phyloP scores from a whole-genome alignment of 2,888 invertebrate genomes.

The Stenichneumon culpator region DNA sequence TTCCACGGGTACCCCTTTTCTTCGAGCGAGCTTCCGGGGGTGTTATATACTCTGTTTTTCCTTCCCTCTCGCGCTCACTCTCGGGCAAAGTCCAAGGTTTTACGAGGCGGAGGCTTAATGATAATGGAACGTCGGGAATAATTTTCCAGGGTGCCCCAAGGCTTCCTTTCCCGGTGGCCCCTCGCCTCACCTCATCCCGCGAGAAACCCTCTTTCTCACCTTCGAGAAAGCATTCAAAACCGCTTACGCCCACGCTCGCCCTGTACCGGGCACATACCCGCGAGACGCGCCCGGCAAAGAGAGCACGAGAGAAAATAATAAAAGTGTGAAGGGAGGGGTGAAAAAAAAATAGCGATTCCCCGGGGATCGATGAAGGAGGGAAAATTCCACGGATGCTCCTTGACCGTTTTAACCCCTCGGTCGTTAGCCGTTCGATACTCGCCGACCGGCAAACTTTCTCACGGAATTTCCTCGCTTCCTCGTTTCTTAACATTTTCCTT shows the following conservation, averaged over 20 bases:
- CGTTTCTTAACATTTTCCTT: constrained; percentile 23
- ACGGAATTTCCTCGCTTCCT: constrained; percentile 44
- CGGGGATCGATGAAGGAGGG: constrained; percentile 47
- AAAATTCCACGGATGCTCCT: constrained; percentile 45
- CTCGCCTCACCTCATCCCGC: constrained; percentile 27
- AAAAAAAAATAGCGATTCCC: constrained; percentile 31
- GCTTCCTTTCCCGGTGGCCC: constrained; percentile 4
- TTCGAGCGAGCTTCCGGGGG: constrained; percentile 30
- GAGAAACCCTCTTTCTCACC: constrained; percentile 33
- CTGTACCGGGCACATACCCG: constrained; percentile 16
- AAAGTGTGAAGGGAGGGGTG: constrained; percentile 2
- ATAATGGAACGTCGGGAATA: constrained; percentile 76
- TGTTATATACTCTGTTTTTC: constrained; percentile 23
- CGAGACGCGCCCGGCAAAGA: constrained; percentile 1
- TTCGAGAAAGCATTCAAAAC: constrained; percentile 52
- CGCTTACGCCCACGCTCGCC: constrained; percentile 9
- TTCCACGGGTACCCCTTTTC: constrained; percentile 3
- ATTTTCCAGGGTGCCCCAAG: constrained; percentile 66
- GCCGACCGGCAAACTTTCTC: constrained; percentile 32
- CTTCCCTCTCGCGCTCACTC: constrained; percentile 26
- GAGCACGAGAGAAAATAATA: constrained; percentile 24
- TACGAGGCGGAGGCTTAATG: constrained; percentile 71
- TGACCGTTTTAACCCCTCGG: constrained; percentile 36
- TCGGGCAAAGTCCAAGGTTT: constrained; percentile 60
- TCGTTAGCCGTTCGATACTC: constrained; percentile 44